Conservation (phyloP, 2,888 invertebrate genomes). For the Agrochola lota region DNA sequence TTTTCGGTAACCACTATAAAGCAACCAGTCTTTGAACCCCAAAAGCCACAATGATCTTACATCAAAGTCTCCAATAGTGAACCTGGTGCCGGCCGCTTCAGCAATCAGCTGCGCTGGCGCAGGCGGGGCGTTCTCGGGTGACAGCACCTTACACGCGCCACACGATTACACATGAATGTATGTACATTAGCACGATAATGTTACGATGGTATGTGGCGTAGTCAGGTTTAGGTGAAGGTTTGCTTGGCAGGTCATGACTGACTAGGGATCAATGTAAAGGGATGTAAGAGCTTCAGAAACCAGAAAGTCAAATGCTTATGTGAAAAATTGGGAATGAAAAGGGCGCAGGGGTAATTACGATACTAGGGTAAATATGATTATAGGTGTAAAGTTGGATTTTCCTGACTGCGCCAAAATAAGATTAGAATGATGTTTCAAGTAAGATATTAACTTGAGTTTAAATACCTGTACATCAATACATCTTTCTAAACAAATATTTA, state of each 20-base stretch:
- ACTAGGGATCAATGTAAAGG: neutral
- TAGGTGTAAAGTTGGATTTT: neutral
- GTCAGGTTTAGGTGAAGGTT: neutral
- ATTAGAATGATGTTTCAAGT: constrained; percentile 1
- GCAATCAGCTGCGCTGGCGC: constrained; percentile 91
- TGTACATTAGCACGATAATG: constrained; percentile 60
- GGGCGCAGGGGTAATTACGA: neutral
- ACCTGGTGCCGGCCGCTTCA: constrained; percentile 89
- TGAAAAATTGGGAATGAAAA: neutral
- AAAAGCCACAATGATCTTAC: constrained; percentile 86
- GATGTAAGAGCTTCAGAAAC: neutral
- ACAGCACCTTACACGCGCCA: constrained; percentile 88
- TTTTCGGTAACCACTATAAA: neutral
- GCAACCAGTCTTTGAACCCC: constrained; percentile 22
- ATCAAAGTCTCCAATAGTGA: constrained; percentile 95
- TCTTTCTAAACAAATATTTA: constrained; percentile 22
- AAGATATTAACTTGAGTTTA: neutral
- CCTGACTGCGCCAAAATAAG: neutral
- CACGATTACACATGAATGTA: constrained; percentile 66
- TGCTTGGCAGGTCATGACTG: neutral
- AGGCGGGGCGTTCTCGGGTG: constrained; percentile 90
- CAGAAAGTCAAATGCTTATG: neutral
- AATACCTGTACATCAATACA: neutral
- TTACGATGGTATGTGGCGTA: constrained; percentile 13
- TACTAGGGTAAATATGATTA: constrained; percentile 3